phyloP scores from a whole-genome alignment of 2,888 invertebrate species.

The Diadromus collaris region DNA sequence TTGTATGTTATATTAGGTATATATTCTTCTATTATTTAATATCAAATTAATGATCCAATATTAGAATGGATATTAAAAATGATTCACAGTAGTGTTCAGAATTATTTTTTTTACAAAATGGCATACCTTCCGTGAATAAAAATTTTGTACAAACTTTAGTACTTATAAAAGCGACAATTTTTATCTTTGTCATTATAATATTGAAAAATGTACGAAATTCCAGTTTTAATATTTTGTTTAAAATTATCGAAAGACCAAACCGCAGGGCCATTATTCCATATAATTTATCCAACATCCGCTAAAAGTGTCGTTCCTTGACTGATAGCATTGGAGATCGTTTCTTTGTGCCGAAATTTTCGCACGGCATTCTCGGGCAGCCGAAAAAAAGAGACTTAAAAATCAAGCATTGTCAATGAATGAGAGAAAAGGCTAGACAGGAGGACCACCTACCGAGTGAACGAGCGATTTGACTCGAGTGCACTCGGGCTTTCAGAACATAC shows the following conservation, averaged over 20 bases:
- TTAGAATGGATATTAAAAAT: not conserved
- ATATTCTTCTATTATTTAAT: not conserved
- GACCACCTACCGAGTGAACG: slow-evolving; percentile 49
- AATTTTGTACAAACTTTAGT: no score
- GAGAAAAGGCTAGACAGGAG: slow-evolving; percentile 40
- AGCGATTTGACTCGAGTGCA: slow-evolving; percentile 47
- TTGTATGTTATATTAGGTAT: not conserved
- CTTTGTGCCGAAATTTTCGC: not conserved
- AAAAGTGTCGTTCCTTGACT: not conserved
- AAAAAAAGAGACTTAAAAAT: slow-evolving; percentile 40
- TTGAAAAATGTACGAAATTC: no score
- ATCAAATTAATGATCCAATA: not conserved
- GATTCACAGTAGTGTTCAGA: not conserved
- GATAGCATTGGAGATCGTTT: not conserved
- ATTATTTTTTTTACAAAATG: not conserved
- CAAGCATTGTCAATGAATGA: slow-evolving; percentile 36
- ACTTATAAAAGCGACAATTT: no score
- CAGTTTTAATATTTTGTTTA: not conserved
- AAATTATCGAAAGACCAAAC: not conserved
- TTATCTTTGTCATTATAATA: no score
- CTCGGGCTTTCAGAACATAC: slow-evolving; percentile 48
- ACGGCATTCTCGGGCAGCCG: slow-evolving; percentile 28
- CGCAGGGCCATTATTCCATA: not conserved
- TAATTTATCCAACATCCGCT: not conserved
- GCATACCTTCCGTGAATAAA: no score